Base-by-base conservation (phyloP, 2,113 vertebrate genomes). In the Lophius piscatorius region DNA sequence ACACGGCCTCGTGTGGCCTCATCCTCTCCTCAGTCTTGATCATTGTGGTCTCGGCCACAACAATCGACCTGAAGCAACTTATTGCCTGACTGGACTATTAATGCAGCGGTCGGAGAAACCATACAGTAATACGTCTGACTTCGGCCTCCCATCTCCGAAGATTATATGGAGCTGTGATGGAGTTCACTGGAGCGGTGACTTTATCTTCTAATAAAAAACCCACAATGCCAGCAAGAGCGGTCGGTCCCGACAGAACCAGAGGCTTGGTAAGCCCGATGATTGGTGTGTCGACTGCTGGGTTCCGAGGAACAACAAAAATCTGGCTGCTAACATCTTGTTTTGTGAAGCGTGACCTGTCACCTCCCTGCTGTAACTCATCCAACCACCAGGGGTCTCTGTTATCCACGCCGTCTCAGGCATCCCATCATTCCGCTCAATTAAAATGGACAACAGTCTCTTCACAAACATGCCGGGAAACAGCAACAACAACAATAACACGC, bases 311-410 rank as follows among this genome's bases (percentile, higher is more conserved):
- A n/a, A n/a, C n/a, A n/a, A n/a, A n/a, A n/a, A n/a, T n/a, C n/a
- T n/a, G n/a, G n/a, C n/a, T n/a, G n/a, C n/a, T n/a, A n/a, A n/a
- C n/a, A n/a, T n/a, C n/a, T n/a, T n/a, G n/a, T n/a, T n/a, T n/a
- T n/a, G n/a, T n/a, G n/a, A n/a, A 40, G 16, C 39, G 4, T 29
- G n/a, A 69, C 40, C 51, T 54, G 38, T 20, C 35, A 14, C 41
- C 29, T 31, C 49, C 21, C 49, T 72, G 85, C 61, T 42, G 58
- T 82, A 68, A 46, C 49, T 22, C 14, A 9, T 47, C 14, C 38
- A 38, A 10, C 87, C 83, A 83, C 68, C 46, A 71, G 84, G 81
- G 58, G 85, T 74, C 84, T 68, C 76, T 29, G 28, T 42, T 59
- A 42, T 34, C 65, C 59, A 50, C 36, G 9, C 31, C 44, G 34